Evolutionary conservation across 2,797 vertebrate genomes (phyloP).

Genomic region (Enteromius trimaculatus): DNA sequence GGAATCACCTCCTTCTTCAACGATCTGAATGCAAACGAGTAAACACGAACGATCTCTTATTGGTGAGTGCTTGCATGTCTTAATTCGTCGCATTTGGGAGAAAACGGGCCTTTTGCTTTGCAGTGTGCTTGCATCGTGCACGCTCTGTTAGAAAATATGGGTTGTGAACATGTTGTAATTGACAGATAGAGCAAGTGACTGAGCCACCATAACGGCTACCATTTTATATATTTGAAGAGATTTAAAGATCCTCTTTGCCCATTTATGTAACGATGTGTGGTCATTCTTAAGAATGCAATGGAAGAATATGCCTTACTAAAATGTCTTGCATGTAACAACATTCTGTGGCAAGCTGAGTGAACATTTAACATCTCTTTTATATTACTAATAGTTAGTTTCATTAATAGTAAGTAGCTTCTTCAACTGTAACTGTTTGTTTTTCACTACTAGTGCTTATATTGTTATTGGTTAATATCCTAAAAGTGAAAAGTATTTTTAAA

Average conservation of each 20-base stretch:
- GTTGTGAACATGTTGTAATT: not conserved
- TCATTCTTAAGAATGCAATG: constrained; percentile 9
- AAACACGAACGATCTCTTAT: constrained; percentile 9
- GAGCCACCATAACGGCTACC: constrained; percentile 11
- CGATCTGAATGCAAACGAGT: constrained; percentile 28
- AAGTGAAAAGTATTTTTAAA: not conserved
- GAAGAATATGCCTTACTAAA: constrained; percentile 14
- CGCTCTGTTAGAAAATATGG: not conserved
- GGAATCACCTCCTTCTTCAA: not conserved
- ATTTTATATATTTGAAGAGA: constrained; percentile 13
- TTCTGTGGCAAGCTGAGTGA: constrained; percentile 6
- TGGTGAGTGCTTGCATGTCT: constrained; percentile 45
- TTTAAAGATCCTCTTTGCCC: not conserved
- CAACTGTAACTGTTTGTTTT: not conserved
- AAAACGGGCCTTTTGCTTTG: constrained; percentile 17
- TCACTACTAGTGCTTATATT: not conserved
- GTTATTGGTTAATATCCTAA: not conserved
- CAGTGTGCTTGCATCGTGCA: constrained; percentile 7
- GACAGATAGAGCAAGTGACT: not conserved
- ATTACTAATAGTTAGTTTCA: not conserved
- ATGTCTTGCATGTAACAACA: constrained; percentile 29
- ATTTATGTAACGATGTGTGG: not conserved
- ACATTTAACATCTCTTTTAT: not conserved
- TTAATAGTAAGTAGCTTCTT: not conserved
- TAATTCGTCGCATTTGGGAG: not conserved